Base-by-base conservation (phyloP, 2,888 invertebrate genomes). In the Napeogenes sylphis region DNA sequence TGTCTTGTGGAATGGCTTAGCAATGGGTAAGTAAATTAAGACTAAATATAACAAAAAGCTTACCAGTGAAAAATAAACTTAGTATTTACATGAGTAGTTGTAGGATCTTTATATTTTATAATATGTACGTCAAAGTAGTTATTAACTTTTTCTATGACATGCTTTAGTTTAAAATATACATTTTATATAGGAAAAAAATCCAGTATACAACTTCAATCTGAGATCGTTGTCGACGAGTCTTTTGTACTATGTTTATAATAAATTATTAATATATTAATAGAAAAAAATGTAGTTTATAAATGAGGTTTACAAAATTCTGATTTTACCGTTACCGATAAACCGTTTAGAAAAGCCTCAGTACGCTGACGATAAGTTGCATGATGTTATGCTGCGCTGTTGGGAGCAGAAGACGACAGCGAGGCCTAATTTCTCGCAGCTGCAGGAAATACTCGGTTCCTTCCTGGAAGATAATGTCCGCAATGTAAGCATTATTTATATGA, bases 301-400 rank as follows among this genome's bases (percentile, higher is more conserved):
- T 21, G 21, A 21, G 21, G 21, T 21, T 21, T 21, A 21, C 21
- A 21, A 21, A 21, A 21, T 21, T 21, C 21, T 21, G 21, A 21
- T 21, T 21, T 21, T 21, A 21, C 21, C 57, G 6, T 64, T 73
- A 2, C 74, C 91, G 91, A n/a, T n/a, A 4, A 96, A 97, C 77
- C 92, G 99, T 66, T 94, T 99, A 92, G 95, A 96, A 68, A 94
- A 95, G 73, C 99, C 99, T 0, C 91, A 94, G 47, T 97, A 94
- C 79, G 94, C 97, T 2, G 96, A 97, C 54, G 92, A 94, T 68
- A 93, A 94, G 66, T 87, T 97, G 90, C 97, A 93, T 75, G 91
- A 94, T 53, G 93, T 98, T 60, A 98, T 99, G 98, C 78, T 92
- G 55, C 92, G 94, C 63, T 98, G 98, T 80, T 99, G 98, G 98